Evolutionary conservation across 2,888 invertebrate species (phyloP).

Genomic region (Seira musarum): DNA sequence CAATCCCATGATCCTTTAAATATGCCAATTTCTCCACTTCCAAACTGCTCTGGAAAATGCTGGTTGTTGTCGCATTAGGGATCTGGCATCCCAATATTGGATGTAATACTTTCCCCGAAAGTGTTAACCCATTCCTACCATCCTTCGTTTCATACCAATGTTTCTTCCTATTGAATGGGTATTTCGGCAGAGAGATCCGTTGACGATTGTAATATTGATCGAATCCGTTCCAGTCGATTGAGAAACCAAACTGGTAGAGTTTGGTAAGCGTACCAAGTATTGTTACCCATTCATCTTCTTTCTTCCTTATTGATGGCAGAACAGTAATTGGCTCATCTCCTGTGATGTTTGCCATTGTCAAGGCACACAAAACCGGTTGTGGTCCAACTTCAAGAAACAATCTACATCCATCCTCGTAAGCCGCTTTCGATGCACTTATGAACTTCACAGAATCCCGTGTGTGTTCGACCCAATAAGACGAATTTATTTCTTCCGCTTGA

Average conservation of each 20-base stretch:
- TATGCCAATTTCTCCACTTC: slow-evolving; percentile 54
- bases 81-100: slow-evolving; percentile 57
- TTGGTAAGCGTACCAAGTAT: slow-evolving; percentile 47
- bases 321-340: slow-evolving; percentile 33
- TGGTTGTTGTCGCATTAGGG: slow-evolving; percentile 49
- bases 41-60: slow-evolving; percentile 57
- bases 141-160: slow-evolving; percentile 48
- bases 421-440: slow-evolving; percentile 32
- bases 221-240: slow-evolving; percentile 56
- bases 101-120: slow-evolving; percentile 45
- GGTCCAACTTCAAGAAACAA: slow-evolving; percentile 63
- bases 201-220: slow-evolving; percentile 39
- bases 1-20: slow-evolving; percentile 59
- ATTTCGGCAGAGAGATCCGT: slow-evolving; percentile 53
- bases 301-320: slow-evolving; percentile 52
- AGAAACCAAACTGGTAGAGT: slow-evolving; percentile 54
- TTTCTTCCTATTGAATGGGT: slow-evolving; percentile 60
- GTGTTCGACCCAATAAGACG: slow-evolving; percentile 56
- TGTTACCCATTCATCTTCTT: slow-evolving; percentile 53
- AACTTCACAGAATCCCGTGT: slow-evolving; percentile 56
- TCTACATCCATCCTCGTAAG: slow-evolving; percentile 39
- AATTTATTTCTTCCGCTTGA: slow-evolving; percentile 31
- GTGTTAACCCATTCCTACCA: background rate
- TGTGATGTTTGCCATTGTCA: slow-evolving; percentile 37
- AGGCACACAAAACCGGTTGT: slow-evolving; percentile 57